Evolutionary conservation across 2,113 vertebrate species (phyloP), one percentile per base, ranked within the genome.

Genomic region (Jaculus jaculus): DNA sequence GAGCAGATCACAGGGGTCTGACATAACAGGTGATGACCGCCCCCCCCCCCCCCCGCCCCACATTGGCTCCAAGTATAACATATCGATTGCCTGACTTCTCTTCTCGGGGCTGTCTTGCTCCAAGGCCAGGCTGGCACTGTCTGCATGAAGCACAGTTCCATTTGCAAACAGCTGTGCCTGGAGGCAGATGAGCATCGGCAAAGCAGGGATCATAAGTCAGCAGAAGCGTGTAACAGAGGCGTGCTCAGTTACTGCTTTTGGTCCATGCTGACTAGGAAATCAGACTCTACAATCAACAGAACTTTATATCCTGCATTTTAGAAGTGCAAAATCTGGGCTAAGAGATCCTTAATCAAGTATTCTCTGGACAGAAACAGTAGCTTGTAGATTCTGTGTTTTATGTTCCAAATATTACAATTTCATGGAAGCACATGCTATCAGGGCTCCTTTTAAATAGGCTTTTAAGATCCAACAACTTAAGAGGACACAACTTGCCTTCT

Each of bases 201-300:
- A 83, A 95, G 95, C 9, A 13, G 86, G 92, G 96, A 96, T 93
- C 95, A 82, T 97, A 97, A 96, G 96, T 97, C 96, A 97, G 96
- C 93, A 92, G 94, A 97, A 96, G 90, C 96, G 83, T 93, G 93
- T 94, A 81, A 61, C 72, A 90, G 95, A 95, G 96, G 83, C 95
- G 68, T 95, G 96, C 96, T 95, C 93, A 93, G 93, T 93, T 84
- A 89, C 96, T 94, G 95, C 92, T 96, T 97, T 96, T 97, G 96
- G 96, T 96, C 96, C 95, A 72, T 97, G 96, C 96, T 96, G 94
- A 97, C 94, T 82, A 89, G 97, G 90, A 96, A 96, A 95, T 94
- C 92, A 96, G 74, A 92, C 79, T 96, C 87, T 77, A 88, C 80
- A 97, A 97, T 97, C 92, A 96, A 94, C 87, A 78, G 71, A 95